Evolutionary conservation across 2,888 invertebrate species (phyloP).

Genomic region (Onchidella celtica): DNA sequence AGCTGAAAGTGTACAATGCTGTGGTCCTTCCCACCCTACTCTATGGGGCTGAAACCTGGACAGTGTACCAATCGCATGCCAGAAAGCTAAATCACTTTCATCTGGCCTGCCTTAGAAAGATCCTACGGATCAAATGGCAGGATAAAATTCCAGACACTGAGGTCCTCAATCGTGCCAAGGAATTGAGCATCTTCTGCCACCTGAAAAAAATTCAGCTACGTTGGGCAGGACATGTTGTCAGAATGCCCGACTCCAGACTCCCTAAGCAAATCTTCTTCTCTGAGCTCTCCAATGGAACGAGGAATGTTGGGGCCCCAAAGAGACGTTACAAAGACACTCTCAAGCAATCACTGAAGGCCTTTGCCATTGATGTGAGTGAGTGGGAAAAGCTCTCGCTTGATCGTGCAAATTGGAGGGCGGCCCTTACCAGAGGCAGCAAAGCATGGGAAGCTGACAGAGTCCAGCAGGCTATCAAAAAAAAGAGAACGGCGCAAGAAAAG

Average conservation of each 20-base stretch:
- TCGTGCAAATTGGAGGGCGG: too few species aligned
- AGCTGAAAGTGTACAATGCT: background rate
- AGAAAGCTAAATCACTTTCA: constrained; percentile 35
- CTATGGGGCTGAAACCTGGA: constrained; percentile 32
- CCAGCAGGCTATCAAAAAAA: too few species aligned
- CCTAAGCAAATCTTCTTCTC: background rate
- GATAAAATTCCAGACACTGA: too few species aligned
- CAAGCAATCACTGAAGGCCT: background rate
- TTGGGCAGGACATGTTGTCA: constrained; percentile 13
- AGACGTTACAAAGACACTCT: constrained; percentile 14
- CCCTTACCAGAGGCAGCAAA: too few species aligned
- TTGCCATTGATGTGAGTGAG: too few species aligned
- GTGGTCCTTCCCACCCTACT: constrained; percentile 13
- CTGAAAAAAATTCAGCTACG: background rate
- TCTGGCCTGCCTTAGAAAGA: background rate
- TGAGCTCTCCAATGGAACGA: background rate
- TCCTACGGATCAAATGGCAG: background rate
- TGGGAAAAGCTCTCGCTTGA: too few species aligned
- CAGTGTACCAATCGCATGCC: constrained; percentile 22
- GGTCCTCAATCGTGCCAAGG: background rate
- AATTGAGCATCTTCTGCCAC: background rate
- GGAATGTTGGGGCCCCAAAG: background rate
- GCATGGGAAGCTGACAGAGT: too few species aligned
- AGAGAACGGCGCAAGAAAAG: too few species aligned
- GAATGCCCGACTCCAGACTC: constrained; percentile 26